phyloP scores from a whole-genome alignment of 2,113 vertebrate genomes.

The Nothobranchius kuhntae region DNA sequence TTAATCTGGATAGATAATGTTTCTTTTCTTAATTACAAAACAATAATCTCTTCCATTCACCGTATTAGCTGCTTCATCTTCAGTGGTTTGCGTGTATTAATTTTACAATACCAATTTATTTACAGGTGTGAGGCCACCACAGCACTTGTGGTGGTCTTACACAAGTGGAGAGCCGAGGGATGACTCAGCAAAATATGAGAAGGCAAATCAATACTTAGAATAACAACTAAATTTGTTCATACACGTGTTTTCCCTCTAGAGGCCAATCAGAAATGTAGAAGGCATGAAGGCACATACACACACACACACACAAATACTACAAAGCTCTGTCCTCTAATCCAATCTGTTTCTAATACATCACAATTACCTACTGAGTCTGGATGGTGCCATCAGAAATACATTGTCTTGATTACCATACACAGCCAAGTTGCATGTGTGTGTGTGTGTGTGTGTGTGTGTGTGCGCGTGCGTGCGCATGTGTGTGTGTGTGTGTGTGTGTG shows the following conservation, averaged over 20 bases:
- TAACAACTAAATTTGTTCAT: constrained; percentile 52
- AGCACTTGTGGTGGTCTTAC: too few relatives aligned
- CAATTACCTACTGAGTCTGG: constrained; percentile 67
- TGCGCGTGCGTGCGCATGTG: too few relatives aligned
- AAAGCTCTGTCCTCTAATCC: constrained; percentile 61
- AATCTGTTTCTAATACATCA: constrained; percentile 71
- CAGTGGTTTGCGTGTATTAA: too few relatives aligned
- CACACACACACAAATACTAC: constrained; percentile 13
- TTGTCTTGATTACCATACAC: constrained; percentile 57
- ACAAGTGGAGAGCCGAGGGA: neutral
- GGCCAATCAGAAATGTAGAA: constrained; percentile 39
- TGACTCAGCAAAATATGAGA: constrained; percentile 34
- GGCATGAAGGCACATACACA: constrained; percentile 8
- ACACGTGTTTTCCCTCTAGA: constrained; percentile 34
- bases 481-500: too few relatives aligned
- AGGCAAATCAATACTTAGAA: constrained; percentile 59
- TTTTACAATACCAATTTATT: neutral
- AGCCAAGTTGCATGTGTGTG: neutral
- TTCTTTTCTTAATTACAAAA: too few relatives aligned
- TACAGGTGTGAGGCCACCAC: constrained; percentile 3
- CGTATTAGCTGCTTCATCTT: too few relatives aligned
- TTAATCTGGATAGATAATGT: too few relatives aligned
- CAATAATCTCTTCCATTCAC: too few relatives aligned
- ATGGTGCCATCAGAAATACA: constrained; percentile 63
- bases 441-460: too few relatives aligned